Conservation (phyloP, 2,888 invertebrate species). For the Mimas tiliae region DNA sequence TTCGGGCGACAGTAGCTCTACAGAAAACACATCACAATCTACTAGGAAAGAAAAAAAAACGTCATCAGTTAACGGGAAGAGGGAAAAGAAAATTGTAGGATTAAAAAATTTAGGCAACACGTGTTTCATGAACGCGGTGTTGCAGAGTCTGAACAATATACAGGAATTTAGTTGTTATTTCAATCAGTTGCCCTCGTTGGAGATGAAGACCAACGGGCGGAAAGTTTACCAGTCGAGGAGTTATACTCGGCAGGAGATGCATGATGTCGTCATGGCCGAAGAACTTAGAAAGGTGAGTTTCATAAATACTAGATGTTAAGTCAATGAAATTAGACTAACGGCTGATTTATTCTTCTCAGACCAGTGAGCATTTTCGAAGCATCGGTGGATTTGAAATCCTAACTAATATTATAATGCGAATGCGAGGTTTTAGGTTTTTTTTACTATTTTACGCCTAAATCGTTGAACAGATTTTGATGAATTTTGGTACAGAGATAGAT, state of each 20-base stretch:
- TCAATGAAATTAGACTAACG: too few relatives aligned
- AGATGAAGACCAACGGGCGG: slow-evolving; percentile 84
- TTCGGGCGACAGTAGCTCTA: slow-evolving; percentile 82
- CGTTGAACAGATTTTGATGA: too few relatives aligned
- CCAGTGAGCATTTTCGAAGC: too few relatives aligned
- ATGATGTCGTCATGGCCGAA: slow-evolving; percentile 90
- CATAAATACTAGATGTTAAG: too few relatives aligned
- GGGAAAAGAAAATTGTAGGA: slow-evolving; percentile 88
- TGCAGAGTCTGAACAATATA: slow-evolving; percentile 93
- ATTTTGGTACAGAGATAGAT: too few relatives aligned
- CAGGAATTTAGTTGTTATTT: slow-evolving; percentile 93
- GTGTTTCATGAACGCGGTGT: slow-evolving; percentile 94
- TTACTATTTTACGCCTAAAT: too few relatives aligned
- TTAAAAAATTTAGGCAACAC: slow-evolving; percentile 93
- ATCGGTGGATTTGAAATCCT: too few relatives aligned
- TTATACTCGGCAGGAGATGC: slow-evolving; percentile 86
- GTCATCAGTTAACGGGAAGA: slow-evolving; percentile 73
- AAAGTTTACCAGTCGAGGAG: slow-evolving; percentile 86
- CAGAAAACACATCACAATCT: slow-evolving; percentile 68
- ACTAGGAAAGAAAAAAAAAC: slow-evolving; percentile 67
- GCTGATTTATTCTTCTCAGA: too few relatives aligned
- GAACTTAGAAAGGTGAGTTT: slow-evolving; percentile 87
- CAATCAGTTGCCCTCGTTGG: slow-evolving; percentile 90
- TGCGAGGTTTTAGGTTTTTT: too few relatives aligned
- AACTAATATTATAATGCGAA: too few relatives aligned